phyloP scores from a whole-genome alignment of 2,888 invertebrate species.

The Eupithecia pulchellata region DNA sequence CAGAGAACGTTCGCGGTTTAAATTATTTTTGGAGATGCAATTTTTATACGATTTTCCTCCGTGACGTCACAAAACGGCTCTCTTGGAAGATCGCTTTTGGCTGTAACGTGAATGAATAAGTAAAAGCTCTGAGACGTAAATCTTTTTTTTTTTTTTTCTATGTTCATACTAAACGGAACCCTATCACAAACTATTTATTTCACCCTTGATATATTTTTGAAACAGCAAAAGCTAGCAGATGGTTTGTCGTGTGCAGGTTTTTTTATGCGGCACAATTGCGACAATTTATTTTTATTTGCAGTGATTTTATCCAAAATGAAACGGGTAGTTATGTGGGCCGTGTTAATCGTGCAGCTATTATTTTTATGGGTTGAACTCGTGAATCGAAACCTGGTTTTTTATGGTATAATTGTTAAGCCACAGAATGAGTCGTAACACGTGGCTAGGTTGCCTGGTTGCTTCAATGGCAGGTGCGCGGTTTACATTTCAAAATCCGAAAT shows the following conservation, averaged over 20 bases:
- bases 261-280: slow-evolving; percentile 25
- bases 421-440: too few species aligned
- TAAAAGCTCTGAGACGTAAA: too few species aligned
- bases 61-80: too few species aligned
- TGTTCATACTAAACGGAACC: neutral
- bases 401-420: too few species aligned
- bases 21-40: too few species aligned
- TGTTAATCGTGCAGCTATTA: neutral
- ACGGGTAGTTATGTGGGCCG: slow-evolving; percentile 6
- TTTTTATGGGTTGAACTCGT: neutral
- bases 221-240: slow-evolving; percentile 27
- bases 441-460: neutral
- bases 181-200: neutral
- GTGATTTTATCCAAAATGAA: slow-evolving; percentile 1
- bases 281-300: slow-evolving; percentile 21
- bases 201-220: neutral
- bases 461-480: neutral
- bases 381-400: neutral
- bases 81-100: too few species aligned
- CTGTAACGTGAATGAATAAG: too few species aligned
- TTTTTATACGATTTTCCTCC: too few species aligned
- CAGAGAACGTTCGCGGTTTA: too few species aligned
- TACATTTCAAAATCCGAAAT: neutral
- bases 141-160: too few species aligned
- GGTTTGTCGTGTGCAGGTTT: slow-evolving; percentile 18